Percentiles rank a stretch among this genome's conserved stretches.
These are phyloP conservation scores for Dipodomys spectabilis DNA, from an alignment of 2,113 vertebrate genomes.

Conservation along the genomic window DNA sequence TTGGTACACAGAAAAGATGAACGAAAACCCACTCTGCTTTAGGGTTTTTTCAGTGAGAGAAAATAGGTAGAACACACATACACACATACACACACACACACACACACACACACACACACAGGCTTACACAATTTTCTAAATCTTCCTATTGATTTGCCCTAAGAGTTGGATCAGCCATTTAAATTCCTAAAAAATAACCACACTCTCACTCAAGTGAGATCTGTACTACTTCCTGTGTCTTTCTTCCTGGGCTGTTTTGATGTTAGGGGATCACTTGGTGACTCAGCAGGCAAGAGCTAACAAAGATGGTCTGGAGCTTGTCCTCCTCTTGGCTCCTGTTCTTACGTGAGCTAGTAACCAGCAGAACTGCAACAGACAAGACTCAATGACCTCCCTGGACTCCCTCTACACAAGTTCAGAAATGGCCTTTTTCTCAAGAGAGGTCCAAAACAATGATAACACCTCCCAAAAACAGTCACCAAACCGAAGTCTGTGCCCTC, in stretches of 20 bases:
- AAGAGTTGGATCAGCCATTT: constrained; percentile 1
- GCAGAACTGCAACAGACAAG: neutral
- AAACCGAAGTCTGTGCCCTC: neutral
- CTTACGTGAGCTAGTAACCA: neutral
- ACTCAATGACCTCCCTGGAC: neutral
- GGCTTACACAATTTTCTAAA: neutral
- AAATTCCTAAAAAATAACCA: constrained; percentile 47
- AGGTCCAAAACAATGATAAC: constrained; percentile 28
- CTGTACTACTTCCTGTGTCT: neutral
- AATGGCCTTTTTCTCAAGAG: neutral
- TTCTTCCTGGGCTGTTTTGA: neutral
- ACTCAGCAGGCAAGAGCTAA: neutral
- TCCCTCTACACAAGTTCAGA: constrained; percentile 24
- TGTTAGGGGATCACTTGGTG: neutral
- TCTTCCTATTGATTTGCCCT: neutral
- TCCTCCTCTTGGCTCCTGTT: neutral
- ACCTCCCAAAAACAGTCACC: neutral
- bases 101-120: neutral
- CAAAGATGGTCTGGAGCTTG: neutral
- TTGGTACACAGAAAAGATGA: neutral
- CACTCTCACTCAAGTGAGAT: neutral
- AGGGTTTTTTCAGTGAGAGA: neutral
- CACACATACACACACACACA: neutral
- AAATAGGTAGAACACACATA: neutral
- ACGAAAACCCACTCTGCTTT: neutral